Conservation (phyloP, 2,113 vertebrate species). For the Pachyramphus minor region DNA sequence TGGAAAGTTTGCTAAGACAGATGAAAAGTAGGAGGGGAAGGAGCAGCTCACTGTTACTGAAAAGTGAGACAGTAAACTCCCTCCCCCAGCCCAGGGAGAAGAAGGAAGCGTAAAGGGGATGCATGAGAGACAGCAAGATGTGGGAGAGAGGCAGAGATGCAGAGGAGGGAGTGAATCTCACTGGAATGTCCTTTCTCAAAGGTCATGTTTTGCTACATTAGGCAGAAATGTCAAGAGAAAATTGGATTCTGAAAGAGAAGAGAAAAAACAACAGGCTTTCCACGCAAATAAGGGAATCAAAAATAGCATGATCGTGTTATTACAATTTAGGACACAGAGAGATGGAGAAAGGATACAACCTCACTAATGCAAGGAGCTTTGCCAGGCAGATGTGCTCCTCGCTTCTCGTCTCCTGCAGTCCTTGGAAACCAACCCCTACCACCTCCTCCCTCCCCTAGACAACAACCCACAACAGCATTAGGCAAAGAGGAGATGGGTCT, state of each 20-base stretch:
- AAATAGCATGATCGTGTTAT: conserved; percentile 71
- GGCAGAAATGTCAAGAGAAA: conserved; percentile 91
- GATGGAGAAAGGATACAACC: conserved; percentile 16
- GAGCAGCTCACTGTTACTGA: neutral
- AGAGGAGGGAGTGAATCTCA: conserved; percentile 64
- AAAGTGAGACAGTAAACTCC: conserved; percentile 33
- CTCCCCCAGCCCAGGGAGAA: neutral
- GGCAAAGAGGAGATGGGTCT: neutral
- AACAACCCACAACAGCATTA: neutral
- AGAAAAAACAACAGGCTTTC: conserved; percentile 81
- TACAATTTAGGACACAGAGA: conserved; percentile 47
- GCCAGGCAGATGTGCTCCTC: conserved; percentile 25
- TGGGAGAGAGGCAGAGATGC: conserved; percentile 57
- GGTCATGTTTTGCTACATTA: conserved; percentile 85
- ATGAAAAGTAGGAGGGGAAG: conserved; percentile 59
- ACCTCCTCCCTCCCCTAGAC: neutral
- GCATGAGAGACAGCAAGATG: conserved; percentile 57
- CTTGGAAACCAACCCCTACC: neutral
- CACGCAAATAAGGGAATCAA: conserved; percentile 83
- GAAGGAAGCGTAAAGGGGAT: neutral
- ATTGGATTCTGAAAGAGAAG: conserved; percentile 82
- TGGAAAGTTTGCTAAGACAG: conserved; percentile 37
- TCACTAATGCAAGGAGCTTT: conserved; percentile 25
- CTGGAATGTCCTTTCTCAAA: conserved; percentile 83
- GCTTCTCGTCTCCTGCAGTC: neutral